These are phyloP conservation scores for Sprattus sprattus DNA, from an alignment of 2,113 vertebrate genomes.

Conservation along the genomic window DNA sequence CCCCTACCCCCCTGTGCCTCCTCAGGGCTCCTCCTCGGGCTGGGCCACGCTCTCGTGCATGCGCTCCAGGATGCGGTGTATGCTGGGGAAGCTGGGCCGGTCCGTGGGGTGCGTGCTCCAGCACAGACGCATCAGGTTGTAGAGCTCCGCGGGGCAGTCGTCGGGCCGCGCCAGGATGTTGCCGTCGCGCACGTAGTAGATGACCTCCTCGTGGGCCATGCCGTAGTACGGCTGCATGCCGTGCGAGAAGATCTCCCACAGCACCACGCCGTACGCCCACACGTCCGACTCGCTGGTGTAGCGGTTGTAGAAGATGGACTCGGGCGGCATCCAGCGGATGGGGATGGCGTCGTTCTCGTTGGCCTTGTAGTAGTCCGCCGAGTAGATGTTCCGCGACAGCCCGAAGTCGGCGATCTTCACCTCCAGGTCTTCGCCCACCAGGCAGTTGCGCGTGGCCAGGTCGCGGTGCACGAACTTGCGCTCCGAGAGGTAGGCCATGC, in stretches of 20 bases:
- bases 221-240: constrained; percentile 98
- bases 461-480: constrained; percentile 97
- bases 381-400: constrained; percentile 95
- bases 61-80: constrained; percentile 90
- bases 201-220: constrained; percentile 97
- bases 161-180: constrained; percentile 90
- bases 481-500: constrained; percentile 96
- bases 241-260: constrained; percentile 97
- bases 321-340: constrained; percentile 98
- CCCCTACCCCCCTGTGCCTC: no score
- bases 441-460: constrained; percentile 92
- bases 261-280: constrained; percentile 94
- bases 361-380: constrained; percentile 97
- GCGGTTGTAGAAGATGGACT: constrained; percentile 98
- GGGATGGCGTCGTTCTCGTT: constrained; percentile 96
- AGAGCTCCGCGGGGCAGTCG: constrained; percentile 89
- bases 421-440: constrained; percentile 90
- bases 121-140: constrained; percentile 95
- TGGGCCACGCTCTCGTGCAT: constrained; percentile 80
- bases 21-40: not conserved
- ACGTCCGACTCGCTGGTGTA: constrained; percentile 96
- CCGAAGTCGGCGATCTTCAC: constrained; percentile 98
- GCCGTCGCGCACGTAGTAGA: constrained; percentile 94
- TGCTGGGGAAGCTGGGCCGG: constrained; percentile 87
- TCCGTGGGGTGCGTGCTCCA: constrained; percentile 89